These are phyloP conservation scores for Tympanuchus pallidicinctus DNA, from an alignment of 2,113 vertebrate genomes.

Conservation along the genomic window DNA sequence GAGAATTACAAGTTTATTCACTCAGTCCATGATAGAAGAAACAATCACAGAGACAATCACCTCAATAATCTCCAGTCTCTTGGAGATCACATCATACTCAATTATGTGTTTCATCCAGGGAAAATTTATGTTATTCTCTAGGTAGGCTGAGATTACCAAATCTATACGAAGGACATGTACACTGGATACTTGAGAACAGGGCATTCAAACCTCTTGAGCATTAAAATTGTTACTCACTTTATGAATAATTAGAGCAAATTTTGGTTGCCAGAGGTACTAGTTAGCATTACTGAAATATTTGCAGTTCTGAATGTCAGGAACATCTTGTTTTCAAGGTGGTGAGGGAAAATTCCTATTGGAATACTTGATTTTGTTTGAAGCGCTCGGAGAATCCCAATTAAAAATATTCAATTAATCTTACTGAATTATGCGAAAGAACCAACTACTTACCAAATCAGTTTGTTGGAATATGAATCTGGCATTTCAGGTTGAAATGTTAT, in stretches of 20 bases:
- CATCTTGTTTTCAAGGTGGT: neutral
- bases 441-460: neutral
- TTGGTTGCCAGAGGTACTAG: neutral
- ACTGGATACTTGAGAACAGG: neutral
- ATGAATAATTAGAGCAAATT: neutral
- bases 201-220: neutral
- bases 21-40: neutral
- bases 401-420: neutral
- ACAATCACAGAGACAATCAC: neutral
- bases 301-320: neutral
- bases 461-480: neutral
- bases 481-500: conserved; percentile 6
- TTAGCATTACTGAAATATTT: neutral
- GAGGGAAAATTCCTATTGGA: neutral
- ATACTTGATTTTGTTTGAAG: neutral
- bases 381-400: neutral
- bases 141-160: neutral
- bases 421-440: neutral
- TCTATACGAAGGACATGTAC: accelerated
- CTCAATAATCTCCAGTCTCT: neutral
- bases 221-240: neutral
- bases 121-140: neutral
- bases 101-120: neutral
- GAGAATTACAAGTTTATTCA: neutral
- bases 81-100: neutral